Base-by-base conservation (phyloP, 1,140 invertebrate genomes). In the Drosophila dunni region DNA sequence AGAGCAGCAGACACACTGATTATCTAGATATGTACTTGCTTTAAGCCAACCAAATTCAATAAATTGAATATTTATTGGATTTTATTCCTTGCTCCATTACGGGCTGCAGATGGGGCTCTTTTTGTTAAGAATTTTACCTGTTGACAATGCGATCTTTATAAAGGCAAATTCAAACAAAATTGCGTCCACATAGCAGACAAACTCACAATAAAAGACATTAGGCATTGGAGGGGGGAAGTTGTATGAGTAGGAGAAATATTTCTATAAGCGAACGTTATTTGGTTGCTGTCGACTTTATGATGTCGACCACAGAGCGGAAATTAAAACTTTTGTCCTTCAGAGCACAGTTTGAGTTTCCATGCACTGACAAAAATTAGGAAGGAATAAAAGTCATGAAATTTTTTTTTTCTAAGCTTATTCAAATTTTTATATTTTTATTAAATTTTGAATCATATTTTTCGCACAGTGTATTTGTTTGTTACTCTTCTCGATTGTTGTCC, bases 1-100 rank as follows among this genome's bases (percentile, higher is more conserved):
- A 60, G 40, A 40, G 7, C 15, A 34, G 33, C 29, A 11, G 48
- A 51, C 34, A 9, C 29, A 54, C 33, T 54, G 51, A 36, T 33
- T 54, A 33, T 51, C 48, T 51, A 51, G 34, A 33, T 24, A 38
- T 53, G 45, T 17, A 17, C 17, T 54, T 56, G 51, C 64, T 71
- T 60, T 34, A 68, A 64, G 67, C 29, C 44, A 53, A 56, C 40
- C 74, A 61, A 76, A 81, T 85, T 54, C 60, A 40, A 57, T 40
- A 46, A 79, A 88, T 82, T 82, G 72, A 86, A 82, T 82, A 82
- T 88, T 88, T 86, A 88, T 82, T 82, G 54, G 65, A 79, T 76
- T 73, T 78, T 62, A 42, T 40, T 29, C 57, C 64, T 36, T 8
- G 65, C 50, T 81, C 76, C 54, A 78, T 86, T 76, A 63, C 51